Base-by-base conservation (phyloP, 2,888 invertebrate genomes). In the Capitulum mitella region DNA sequence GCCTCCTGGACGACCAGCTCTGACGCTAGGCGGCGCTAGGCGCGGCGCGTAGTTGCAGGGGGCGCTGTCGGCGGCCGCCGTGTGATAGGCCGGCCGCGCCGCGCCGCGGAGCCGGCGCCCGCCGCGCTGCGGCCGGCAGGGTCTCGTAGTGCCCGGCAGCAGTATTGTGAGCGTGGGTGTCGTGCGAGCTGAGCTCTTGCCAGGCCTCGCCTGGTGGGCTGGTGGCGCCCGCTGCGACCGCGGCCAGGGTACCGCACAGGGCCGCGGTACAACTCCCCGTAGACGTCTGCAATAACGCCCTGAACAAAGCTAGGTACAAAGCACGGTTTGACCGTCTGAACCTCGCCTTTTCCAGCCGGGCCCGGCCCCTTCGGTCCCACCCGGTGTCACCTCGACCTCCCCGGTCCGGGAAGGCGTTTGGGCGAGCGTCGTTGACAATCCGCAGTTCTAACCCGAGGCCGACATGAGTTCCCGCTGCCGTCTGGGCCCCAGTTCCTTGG, bases 221-320 rank as follows among this genome's bases (percentile, higher is more conserved):
- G 6, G 1, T 26, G 6, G 46, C 46, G 46, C 54, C 26, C 48
- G 16, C 48, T 1, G 48, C 2, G 12, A 19, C 19, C 48, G 48
- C 19, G 3, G 1, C 54, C 12, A 12, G 29, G n/a, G 58, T 32
- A 3, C 14, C 61, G 29, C 32, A 61, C 61, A 10, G 32, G n/a
- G n/a, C n/a, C 64, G 29, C 34, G 3, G 19, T 10, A 51, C 29
- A 34, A 14, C 16, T 3, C 34, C 34, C 10, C 10, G 64, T 29
- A 34, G 3, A 64, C 34, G 64, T 14, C 14, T 29, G 64, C 64
- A 32, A 64, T 64, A 34, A 64, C 29, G 64, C 29, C 64, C 64
- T 19, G 34, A 34, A 64, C 64, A 64, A 64, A 64, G 34, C 32
- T 64, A 64, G 64, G 64, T 64, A 64, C 64, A 64, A 64, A 64